Base-by-base conservation (phyloP, 1,140 invertebrate genomes). In the Tetragonula clypearis region DNA sequence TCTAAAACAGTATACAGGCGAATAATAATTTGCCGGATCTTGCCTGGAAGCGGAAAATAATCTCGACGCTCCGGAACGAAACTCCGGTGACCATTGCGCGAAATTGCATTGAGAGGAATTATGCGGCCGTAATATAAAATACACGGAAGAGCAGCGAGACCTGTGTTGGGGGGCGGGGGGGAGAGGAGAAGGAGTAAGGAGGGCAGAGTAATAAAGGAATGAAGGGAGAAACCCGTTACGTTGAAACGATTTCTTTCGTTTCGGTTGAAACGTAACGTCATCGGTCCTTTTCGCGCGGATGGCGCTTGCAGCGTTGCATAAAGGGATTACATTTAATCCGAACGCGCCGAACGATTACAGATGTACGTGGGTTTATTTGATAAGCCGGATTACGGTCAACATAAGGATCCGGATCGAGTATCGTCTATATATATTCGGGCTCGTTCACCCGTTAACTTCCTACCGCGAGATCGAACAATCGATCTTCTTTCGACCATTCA, bases 381-480 rank as follows among this genome's bases (percentile, higher is more conserved):
- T 85, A 85, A 85, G 86, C 82, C 73, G 86, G 82, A 85, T 87
- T 87, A 87, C 78, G 76, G 58, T 41, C 65, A 62, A n/a, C 86
- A 77, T 81, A 85, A 85, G 83, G 86, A 77, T 49, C 55, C 6
- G 62, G 56, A 66, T 41, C 26, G 71, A 23, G 8, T 74, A 77
- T 81, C 56, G 19, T 8, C 58, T 80, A 55, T 41, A 2, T 77
- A 53, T n/a, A 74, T 15, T n/a, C 21, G 60, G 14, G 53, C 14
- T 49, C 12, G 23, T 6, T 23, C 71, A 65, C 73, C 55, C 30
- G 30, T 26, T 41, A 66, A 56, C 66, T 87, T 68, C 8, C 15
- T 12, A 19, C 55, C 55, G 23, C 56, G 66, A 85, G 79, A 85
- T 49, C 41, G 41, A 84, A 82, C 53, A 76, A 82, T 88, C 66